These are phyloP conservation scores for Chromis chromis DNA, from an alignment of 2,797 vertebrate species.

Conservation along the genomic window DNA sequence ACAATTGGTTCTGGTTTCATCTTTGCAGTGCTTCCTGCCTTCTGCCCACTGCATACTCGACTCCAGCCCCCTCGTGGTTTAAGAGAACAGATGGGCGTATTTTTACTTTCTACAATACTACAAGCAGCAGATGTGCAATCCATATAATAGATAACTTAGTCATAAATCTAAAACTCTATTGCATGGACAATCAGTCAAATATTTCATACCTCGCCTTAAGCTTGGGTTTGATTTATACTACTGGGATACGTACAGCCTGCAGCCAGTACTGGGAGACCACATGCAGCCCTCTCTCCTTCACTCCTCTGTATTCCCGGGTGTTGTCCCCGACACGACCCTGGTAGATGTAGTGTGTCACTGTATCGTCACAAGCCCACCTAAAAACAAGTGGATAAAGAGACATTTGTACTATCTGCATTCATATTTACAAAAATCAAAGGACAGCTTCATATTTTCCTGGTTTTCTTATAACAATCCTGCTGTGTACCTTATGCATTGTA, in stretches of 20 bases:
- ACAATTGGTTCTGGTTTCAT: not conserved
- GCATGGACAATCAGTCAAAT: not conserved
- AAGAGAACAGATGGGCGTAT: too few relatives aligned
- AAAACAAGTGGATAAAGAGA: not conserved
- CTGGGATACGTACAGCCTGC: conserved; percentile 86
- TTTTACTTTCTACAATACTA: too few relatives aligned
- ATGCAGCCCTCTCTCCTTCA: conserved; percentile 91
- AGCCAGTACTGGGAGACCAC: conserved; percentile 97
- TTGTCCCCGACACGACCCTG: conserved; percentile 94
- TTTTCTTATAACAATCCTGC: not conserved
- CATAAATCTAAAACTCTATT: too few relatives aligned
- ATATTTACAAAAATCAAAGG: not conserved
- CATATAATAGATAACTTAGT: too few relatives aligned
- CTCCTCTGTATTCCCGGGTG: conserved; percentile 93
- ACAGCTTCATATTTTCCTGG: not conserved
- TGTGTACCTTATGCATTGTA: too few relatives aligned
- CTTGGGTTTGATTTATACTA: not conserved
- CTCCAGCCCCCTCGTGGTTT: too few relatives aligned
- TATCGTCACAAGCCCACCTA: conserved; percentile 96
- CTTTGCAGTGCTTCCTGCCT: too few relatives aligned
- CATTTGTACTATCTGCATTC: not conserved
- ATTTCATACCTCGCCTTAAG: not conserved
- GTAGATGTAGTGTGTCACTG: conserved; percentile 97
- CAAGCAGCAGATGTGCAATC: too few relatives aligned
- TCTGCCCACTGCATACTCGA: too few relatives aligned